Base-by-base conservation (phyloP, 2,113 vertebrate species). In the Suricata suricatta region DNA sequence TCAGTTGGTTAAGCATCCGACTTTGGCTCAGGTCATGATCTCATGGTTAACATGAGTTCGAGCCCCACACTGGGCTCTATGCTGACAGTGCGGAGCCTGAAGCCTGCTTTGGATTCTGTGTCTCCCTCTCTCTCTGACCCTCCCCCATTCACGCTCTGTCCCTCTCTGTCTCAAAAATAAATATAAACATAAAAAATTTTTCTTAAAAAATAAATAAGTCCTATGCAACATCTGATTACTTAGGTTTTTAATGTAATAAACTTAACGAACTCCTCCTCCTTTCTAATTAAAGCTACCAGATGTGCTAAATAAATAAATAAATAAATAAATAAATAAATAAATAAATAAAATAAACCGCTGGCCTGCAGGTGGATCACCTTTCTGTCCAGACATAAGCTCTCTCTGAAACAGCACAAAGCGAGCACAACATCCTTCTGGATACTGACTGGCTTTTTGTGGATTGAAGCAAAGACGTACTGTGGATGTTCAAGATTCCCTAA, bases 281-380 rank as follows among this genome's bases (percentile, higher is more conserved):
- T 92, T 93, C 41, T 84, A 79, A 88, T 92, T 64, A 84, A 88
- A 79, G 69, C 92, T 57, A n/a, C 16, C 63, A 84, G 11, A 31
- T 94, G 15, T 41, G 69, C 25, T 54, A 72, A 50, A 52, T 50
- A 50, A 44, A 74, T 11, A 35, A 72, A 63, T 5, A 64, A 12
- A 74, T 41, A 35, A 72, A 63, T 5, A 64, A 11, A 41, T 1
- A 35, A 72, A 63, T 5, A 64, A 12, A 74, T 41, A 35, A 72
- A 63, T 5, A 64, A 11, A 41, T 1, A 74, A 74, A 74, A 13
- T 14, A 27, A 76, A 74, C 44, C 7, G 12, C 25, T 41, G 44
- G 31, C 33, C 50, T 33, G 21, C 21, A 52, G 13, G 17, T 35
- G 23, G 47, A 10, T 69, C 38, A 6, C 29, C 35, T 3, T 54